Evolutionary conservation across 2,888 invertebrate genomes (phyloP).

Genomic region (Theodoxus fluviatilis): DNA sequence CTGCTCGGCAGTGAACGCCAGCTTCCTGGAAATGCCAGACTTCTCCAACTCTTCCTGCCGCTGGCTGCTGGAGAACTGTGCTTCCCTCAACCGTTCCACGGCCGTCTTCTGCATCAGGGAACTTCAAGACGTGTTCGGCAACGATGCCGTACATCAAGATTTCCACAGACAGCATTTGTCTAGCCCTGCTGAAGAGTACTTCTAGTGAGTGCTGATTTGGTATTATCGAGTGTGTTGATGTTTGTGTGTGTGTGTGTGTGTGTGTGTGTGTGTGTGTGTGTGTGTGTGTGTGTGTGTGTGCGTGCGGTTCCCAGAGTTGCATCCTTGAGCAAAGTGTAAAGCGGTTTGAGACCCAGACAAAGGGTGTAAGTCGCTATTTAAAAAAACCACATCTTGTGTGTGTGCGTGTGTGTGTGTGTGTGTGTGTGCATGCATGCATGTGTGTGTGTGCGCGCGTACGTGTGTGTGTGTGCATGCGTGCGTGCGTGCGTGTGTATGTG

Average conservation of each 20-base stretch:
- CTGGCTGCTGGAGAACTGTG: slow-evolving; percentile 30
- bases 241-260: slow-evolving; percentile 11
- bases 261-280: background rate
- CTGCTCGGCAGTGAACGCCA: slow-evolving; percentile 43
- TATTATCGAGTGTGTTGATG: background rate
- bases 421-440: background rate
- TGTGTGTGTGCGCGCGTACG: background rate
- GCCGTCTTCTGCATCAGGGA: slow-evolving; percentile 30
- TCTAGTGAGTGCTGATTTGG: slow-evolving; percentile 49
- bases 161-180: slow-evolving; percentile 31
- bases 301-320: background rate
- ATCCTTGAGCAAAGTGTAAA: no score
- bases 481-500: no score
- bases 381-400: no score
- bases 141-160: slow-evolving; percentile 25
- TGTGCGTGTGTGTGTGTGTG: background rate
- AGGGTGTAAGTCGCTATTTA: no score
- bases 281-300: background rate
- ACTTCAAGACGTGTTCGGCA: slow-evolving; percentile 29
- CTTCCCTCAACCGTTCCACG: slow-evolving; percentile 24
- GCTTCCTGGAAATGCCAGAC: slow-evolving; percentile 32
- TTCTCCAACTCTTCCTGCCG: slow-evolving; percentile 31
- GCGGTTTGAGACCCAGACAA: no score
- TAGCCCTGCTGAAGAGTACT: slow-evolving; percentile 56
- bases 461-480: background rate